Evolutionary conservation across 2,113 vertebrate species (phyloP).

Genomic region (Ciconia boyciana): DNA sequence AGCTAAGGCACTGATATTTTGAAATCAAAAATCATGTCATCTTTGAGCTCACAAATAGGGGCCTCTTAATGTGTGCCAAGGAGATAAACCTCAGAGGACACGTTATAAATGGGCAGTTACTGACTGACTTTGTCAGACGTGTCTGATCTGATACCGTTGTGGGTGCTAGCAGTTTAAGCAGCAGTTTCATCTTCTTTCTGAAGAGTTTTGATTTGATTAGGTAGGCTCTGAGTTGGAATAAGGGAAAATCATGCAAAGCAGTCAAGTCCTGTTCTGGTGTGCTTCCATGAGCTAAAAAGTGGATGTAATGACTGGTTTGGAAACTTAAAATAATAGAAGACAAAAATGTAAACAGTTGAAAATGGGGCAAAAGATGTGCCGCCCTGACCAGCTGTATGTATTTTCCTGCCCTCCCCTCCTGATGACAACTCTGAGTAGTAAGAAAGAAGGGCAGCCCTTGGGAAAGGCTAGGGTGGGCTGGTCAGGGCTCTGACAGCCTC

Average conservation of each 20-base stretch:
- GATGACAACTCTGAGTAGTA: background rate
- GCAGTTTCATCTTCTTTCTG: background rate
- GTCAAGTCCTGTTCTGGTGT: background rate
- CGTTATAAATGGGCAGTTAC: background rate
- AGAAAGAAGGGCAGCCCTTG: background rate
- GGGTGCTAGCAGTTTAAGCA: background rate
- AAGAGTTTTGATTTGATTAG: background rate
- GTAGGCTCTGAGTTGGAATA: background rate
- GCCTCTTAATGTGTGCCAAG: background rate
- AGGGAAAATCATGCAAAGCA: background rate
- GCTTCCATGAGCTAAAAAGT: background rate
- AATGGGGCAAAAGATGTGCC: background rate
- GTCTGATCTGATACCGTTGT: fast-evolving
- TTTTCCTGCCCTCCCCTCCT: background rate
- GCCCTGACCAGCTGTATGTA: background rate
- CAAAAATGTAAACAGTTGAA: background rate
- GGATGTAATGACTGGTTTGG: background rate
- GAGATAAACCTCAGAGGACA: background rate
- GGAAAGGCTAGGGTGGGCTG: background rate
- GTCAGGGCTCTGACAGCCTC: background rate
- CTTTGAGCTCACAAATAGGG: background rate
- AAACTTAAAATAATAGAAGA: background rate
- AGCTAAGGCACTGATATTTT: background rate
- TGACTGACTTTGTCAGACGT: background rate
- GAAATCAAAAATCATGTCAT: background rate